Evolutionary conservation across 2,888 invertebrate genomes (phyloP).

Genomic region (Hirtodrosophila trivittata): DNA sequence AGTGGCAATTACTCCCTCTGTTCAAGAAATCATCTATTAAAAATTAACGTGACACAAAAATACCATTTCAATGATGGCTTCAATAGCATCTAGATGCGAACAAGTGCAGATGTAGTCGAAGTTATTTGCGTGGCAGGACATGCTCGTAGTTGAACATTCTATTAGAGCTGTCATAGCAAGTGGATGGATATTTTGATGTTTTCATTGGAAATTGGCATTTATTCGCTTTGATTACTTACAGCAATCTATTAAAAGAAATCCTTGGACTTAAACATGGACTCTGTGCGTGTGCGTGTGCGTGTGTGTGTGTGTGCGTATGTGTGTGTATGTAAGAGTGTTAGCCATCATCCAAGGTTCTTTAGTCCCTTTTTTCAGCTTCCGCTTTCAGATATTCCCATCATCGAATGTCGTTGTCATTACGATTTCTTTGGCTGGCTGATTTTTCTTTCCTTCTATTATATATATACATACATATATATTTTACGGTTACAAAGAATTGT

Average conservation of each 20-base stretch:
- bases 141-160: too few relatives aligned
- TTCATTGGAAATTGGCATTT: too few relatives aligned
- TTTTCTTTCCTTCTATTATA: slow-evolving; percentile 3
- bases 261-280: background rate
- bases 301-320: slow-evolving; percentile 1
- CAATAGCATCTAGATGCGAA: too few relatives aligned
- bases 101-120: too few relatives aligned
- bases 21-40: background rate
- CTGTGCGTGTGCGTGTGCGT: background rate
- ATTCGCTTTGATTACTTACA: background rate
- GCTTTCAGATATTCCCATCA: slow-evolving; percentile 27
- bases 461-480: too few relatives aligned
- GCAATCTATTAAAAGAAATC: background rate
- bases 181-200: too few relatives aligned
- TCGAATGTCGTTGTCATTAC: slow-evolving; percentile 35
- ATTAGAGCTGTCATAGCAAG: too few relatives aligned
- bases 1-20: too few relatives aligned
- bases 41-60: background rate
- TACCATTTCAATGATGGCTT: too few relatives aligned
- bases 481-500: background rate
- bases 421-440: slow-evolving; percentile 13
- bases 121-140: too few relatives aligned
- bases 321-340: slow-evolving; percentile 6
- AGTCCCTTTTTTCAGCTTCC: slow-evolving; percentile 12
- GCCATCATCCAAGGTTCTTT: slow-evolving; percentile 6